These are phyloP conservation scores for Anguilla megastoma DNA, from an alignment of 2,797 vertebrate species.

Conservation along the genomic window DNA sequence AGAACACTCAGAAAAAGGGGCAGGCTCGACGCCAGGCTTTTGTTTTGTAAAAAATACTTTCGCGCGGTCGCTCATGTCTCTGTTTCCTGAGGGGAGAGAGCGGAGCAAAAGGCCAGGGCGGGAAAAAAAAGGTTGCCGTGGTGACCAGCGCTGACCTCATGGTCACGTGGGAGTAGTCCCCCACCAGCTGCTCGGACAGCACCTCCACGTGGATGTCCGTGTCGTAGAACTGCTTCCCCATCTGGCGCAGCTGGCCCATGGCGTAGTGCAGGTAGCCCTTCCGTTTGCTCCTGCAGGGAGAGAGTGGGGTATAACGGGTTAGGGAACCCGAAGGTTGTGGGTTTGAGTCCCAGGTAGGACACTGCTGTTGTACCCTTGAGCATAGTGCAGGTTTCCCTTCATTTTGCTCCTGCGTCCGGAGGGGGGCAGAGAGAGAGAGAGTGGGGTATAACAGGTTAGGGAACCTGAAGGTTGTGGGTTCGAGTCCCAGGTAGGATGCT, in stretches of 20 bases:
- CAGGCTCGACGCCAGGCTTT: not conserved
- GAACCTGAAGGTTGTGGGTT: too few species aligned
- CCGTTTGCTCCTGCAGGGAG: conserved; percentile 67
- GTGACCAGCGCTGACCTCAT: conserved; percentile 64
- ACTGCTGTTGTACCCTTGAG: too few species aligned
- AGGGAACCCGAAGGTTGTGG: too few species aligned
- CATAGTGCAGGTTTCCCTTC: conserved; percentile 76
- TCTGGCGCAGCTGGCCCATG: conserved; percentile 77
- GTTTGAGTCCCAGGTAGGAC: too few species aligned
- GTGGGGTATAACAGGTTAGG: too few species aligned
- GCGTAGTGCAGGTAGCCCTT: conserved; percentile 77
- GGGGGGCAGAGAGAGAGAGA: conserved; percentile 14
- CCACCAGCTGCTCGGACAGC: conserved; percentile 74
- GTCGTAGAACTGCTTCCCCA: conserved; percentile 78
- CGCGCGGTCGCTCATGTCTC: not conserved
- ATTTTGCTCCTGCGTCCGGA: conserved; percentile 69
- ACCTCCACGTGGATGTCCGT: conserved; percentile 77
- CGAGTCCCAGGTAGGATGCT: too few species aligned
- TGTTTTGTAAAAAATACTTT: not conserved
- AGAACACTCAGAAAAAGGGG: not conserved
- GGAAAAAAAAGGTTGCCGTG: not conserved
- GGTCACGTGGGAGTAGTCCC: conserved; percentile 76
- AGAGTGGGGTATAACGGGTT: too few species aligned
- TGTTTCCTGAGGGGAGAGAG: not conserved
- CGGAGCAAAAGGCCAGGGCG: not conserved